phyloP scores from a whole-genome alignment of 2,797 vertebrate species.

The Pipistrellus nathusii region DNA sequence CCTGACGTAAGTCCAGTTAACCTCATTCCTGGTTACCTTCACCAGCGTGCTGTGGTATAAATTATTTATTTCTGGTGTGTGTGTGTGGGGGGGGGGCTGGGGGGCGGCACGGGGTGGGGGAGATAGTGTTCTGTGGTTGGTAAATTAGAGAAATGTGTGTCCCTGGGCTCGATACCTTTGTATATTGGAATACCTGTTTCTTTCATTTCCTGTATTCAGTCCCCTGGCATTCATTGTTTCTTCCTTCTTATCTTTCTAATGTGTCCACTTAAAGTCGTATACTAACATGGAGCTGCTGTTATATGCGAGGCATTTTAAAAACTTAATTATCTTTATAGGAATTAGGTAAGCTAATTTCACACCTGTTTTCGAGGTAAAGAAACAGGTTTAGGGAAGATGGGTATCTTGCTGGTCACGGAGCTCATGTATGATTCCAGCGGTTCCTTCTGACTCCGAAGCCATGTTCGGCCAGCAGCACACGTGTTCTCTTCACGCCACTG shows the following conservation, averaged over 20 bases:
- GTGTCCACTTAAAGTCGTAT: not conserved
- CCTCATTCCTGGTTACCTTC: not conserved
- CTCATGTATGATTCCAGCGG: not conserved
- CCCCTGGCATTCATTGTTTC: not conserved
- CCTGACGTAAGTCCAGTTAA: not conserved
- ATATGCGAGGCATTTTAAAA: not conserved
- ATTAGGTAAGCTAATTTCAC: not conserved
- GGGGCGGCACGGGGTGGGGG: too few species aligned
- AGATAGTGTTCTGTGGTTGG: not conserved
- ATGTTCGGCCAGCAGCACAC: not conserved
- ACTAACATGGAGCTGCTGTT: not conserved
- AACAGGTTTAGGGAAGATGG: not conserved
- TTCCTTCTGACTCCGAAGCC: not conserved
- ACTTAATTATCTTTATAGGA: not conserved
- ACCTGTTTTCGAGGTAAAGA: constrained; percentile 6
- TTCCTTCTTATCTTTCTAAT: not conserved
- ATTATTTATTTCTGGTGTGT: not conserved
- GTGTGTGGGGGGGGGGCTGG: too few species aligned
- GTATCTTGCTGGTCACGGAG: not conserved
- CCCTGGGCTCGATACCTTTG: not conserved
- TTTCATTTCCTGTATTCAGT: not conserved
- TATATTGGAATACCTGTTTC: not conserved
- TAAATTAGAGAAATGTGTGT: not conserved
- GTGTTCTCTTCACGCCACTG: not conserved
- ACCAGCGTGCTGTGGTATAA: not conserved